Base-by-base conservation (phyloP, 35 echinoderm and acorn worm genomes). In the Diadema setosum region DNA sequence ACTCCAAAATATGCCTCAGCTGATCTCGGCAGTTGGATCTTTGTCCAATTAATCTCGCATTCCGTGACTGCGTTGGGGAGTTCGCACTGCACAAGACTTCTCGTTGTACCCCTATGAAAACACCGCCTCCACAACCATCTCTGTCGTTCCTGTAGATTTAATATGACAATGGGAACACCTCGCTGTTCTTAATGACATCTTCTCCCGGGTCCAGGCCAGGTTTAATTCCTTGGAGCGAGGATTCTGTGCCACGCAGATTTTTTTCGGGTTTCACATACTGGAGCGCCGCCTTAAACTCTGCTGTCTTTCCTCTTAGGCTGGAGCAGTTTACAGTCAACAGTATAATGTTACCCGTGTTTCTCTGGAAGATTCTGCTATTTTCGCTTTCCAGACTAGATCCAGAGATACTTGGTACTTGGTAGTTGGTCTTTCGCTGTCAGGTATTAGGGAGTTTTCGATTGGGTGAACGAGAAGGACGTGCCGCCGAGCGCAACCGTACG, bases 31-130 rank as follows among this genome's bases (percentile, higher is more conserved):
- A 80, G 32, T 57, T 86, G 81, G 27, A 91, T 80, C 36, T 86
- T 91, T 5, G 17, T 69, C 90, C 90, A 91, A 45, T 85, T 65
- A 39, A 89, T 42, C 27, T 89, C 87, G 61, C 87, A 89, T 16
- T 89, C 34, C 23, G 87, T 81, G 56, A 44, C 30, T 7, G 64
- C 5, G 32, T 83, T 20, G 46, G 52, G 21, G 9, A 27, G 40
- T 33, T 52, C 45, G 23, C 27, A 25, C 55, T 52, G 21, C 29
- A 83, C 29, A 80, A 7, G 31, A 69, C 29, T 30, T 43, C 40
- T 2, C 2, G 2, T 45, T 69, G 16, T 11, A 55, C 65, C 20
- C 16, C 45, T 15, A 80, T 9, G 42, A 91, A 91, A 29, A 91
- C 82, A 59, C 90, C 90, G 26, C 90, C 90, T 20, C 65, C 90